Conservation (phyloP, 2,113 vertebrate species). For the Oceanodroma tethys region DNA sequence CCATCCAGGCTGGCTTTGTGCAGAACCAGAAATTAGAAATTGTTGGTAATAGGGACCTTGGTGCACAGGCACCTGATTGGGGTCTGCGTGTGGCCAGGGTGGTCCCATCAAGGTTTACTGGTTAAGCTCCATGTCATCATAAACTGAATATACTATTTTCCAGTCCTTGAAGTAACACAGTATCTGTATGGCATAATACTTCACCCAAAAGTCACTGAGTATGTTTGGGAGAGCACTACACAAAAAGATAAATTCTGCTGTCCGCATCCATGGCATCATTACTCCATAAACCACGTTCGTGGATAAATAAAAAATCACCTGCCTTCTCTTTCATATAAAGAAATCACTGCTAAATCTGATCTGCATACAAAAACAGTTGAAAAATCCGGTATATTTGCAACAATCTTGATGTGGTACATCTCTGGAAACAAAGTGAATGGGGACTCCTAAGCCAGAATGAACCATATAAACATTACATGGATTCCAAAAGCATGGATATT, state of each 20-base stretch:
- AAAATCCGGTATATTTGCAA: not conserved
- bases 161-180: not conserved
- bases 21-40: not conserved
- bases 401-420: not conserved
- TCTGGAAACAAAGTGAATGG: not conserved
- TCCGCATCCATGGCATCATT: not conserved
- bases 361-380: not conserved
- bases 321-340: not conserved
- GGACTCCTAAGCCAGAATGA: not conserved
- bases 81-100: rapidly evolving
- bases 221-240: not conserved
- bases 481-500: not conserved
- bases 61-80: not conserved
- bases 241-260: not conserved
- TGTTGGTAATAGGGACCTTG: not conserved
- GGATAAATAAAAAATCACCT: not conserved
- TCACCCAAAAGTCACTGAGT: not conserved
- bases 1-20: not conserved
- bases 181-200: not conserved
- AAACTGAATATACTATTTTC: not conserved
- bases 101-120: not conserved
- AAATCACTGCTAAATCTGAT: not conserved
- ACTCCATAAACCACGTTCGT: not conserved
- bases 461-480: not conserved
- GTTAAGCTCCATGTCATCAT: not conserved